Base-by-base conservation (phyloP, 2,888 invertebrate genomes). In the Sicus ferrugineus region DNA sequence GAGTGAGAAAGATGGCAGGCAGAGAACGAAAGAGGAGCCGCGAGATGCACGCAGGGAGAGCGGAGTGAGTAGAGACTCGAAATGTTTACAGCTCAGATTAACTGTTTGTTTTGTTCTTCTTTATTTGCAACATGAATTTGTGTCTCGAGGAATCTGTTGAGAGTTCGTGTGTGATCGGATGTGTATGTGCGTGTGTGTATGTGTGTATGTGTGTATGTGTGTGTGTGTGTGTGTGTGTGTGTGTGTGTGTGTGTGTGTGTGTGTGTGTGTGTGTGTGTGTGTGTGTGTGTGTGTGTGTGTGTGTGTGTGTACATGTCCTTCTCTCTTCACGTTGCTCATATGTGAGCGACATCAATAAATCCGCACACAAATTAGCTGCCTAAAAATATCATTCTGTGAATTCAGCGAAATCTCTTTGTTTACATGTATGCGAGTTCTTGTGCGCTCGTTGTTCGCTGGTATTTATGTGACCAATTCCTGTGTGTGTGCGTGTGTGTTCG, bases 121-220 rank as follows among this genome's bases (percentile, higher is more conserved):
- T n/a, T n/a, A n/a, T n/a, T n/a, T n/a, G n/a, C n/a, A n/a, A n/a
- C n/a, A n/a, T n/a, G n/a, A n/a, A n/a, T n/a, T n/a, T n/a, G n/a
- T n/a, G n/a, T n/a, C n/a, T n/a, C n/a, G n/a, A n/a, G n/a, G n/a
- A n/a, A n/a, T n/a, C n/a, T n/a, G n/a, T n/a, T n/a, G n/a, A n/a
- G n/a, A n/a, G n/a, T n/a, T n/a, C n/a, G n/a, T n/a, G n/a, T n/a
- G n/a, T n/a, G n/a, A 34, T 7, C 34, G 7, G 34, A 34, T 34
- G 34, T 34, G 34, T 34, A 9, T 14, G 34, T 9, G 34, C 6
- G 34, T 34, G 9, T 34, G 2, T 3, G 3, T 16, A n/a, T 52
- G n/a, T 2, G 9, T 52, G n/a, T 76, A 74, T 73, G 77, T 56
- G 28, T 56, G 28, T 56, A 14, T 56, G 28, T 16, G 28, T 52